A percentile compares a stretch with the other conserved stretches of the same genome.
phyloP scores from a whole-genome alignment of 2,113 vertebrate species.

The Camelus bactrianus region DNA sequence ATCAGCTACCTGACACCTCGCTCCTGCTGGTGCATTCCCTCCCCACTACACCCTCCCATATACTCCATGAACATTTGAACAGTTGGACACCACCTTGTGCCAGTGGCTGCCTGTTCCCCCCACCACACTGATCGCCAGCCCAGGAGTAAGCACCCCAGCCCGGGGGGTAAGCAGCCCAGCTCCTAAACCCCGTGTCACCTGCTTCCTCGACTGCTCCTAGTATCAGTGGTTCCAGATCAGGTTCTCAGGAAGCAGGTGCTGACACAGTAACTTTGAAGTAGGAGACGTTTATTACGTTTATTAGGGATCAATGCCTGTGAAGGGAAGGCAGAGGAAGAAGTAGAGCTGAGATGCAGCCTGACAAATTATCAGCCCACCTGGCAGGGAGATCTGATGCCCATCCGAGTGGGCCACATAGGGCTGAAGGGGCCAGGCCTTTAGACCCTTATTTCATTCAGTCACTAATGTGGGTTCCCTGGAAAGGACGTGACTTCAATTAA shows the following conservation, averaged over 20 bases:
- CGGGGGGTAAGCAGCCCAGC: not conserved
- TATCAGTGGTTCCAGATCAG: not conserved
- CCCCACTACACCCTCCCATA: not conserved
- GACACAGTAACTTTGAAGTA: not conserved
- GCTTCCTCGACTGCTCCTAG: not conserved
- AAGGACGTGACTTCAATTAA: not conserved
- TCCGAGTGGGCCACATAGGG: not conserved
- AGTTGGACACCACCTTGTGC: not conserved
- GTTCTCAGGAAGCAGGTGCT: not conserved
- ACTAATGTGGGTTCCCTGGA: not conserved
- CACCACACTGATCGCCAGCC: not conserved
- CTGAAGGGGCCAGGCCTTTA: not conserved
- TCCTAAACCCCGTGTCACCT: not conserved
- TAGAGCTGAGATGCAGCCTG: not conserved
- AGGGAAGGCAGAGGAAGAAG: not conserved
- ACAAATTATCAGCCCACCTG: not conserved
- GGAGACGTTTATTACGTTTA: not conserved
- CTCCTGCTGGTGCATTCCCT: not conserved
- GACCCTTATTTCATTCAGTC: not conserved
- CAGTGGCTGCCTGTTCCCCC: not conserved
- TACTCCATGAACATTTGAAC: not conserved
- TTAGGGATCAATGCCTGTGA: not conserved
- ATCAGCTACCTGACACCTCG: not conserved
- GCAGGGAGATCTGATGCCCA: not conserved
- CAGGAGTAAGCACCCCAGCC: not conserved